A percentile compares a stretch with the other conserved stretches of the same genome.
Conservation (phyloP, 2,888 invertebrate species). For the Limnephilus rhombicus region DNA sequence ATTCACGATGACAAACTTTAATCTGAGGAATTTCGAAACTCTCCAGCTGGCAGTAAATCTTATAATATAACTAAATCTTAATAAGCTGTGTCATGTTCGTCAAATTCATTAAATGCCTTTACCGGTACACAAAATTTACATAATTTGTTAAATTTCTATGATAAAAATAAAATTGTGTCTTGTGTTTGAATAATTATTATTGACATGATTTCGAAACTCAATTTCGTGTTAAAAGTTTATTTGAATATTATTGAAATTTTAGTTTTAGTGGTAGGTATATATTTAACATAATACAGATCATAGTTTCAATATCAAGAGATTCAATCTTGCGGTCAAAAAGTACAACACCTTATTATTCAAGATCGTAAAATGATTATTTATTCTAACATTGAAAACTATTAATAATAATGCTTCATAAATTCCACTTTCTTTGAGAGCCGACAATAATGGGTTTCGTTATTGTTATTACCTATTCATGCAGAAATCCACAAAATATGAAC, state of each 20-base stretch:
- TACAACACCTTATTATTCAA: neutral
- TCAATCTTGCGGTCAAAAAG: neutral
- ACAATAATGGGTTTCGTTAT: neutral
- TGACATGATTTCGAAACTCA: slow-evolving; percentile 39
- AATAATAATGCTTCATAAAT: slow-evolving; percentile 1
- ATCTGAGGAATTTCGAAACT: neutral
- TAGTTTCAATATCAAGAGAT: neutral
- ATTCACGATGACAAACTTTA: neutral
- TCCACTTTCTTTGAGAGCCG: neutral
- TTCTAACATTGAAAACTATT: neutral
- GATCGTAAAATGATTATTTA: neutral
- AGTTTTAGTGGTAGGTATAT: neutral
- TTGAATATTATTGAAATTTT: slow-evolving; percentile 17
- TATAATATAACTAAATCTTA: neutral
- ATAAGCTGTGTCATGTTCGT: slow-evolving; percentile 13
- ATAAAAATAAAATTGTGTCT: neutral
- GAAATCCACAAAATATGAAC: neutral
- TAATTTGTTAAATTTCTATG: slow-evolving; percentile 39
- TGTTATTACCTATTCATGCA: neutral
- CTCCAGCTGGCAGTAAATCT: neutral
- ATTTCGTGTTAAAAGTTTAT: slow-evolving; percentile 22
- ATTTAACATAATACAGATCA: neutral
- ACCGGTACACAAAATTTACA: slow-evolving; percentile 25
- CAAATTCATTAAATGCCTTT: slow-evolving; percentile 15
- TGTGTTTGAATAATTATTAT: neutral